Base-by-base conservation (phyloP, 2,888 invertebrate species). In the Hyposoter didymator region DNA sequence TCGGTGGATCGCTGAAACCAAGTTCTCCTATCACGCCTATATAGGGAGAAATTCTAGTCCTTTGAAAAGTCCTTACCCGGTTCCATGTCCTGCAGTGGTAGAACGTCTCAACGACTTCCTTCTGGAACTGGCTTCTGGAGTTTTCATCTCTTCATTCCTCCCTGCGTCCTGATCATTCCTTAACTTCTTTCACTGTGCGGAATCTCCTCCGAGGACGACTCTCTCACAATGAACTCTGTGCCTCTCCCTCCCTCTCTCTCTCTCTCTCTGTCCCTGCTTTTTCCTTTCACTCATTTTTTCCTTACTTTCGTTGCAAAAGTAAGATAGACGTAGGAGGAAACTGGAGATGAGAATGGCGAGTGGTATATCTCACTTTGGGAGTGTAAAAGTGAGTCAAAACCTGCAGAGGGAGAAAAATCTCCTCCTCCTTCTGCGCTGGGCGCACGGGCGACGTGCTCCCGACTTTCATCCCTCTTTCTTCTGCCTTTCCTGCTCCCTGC, bases 381-480 rank as follows among this genome's bases (percentile, higher is more conserved):
- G 67, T 59, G 59, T 22, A 59, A 59, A 78, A 78, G 19, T 66
- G 79, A 45, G 72, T 49, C 70, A 84, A 79, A 39, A 79, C 69
- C 69, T 55, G 47, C 5, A 43, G 10, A 78, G 67, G 22, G 28
- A 52, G 43, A 17, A 47, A 76, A 62, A 66, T 69, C 28, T 82
- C 64, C 35, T 17, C 19, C n/a, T 39, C 55, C 28, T 17, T 28
- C 14, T 39, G 43, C 28, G 43, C 28, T 59, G 2, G 45, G 43
- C 14, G 67, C 67, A 69, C 62, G 52, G 69, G 72, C 76, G 32
- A 73, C 84, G 82, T 69, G 81, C 80, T 70, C 55, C 67, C 59
- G 52, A 73, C 80, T 82, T 82, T 74, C 45, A 22, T 55, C 67
- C 64, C 14, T n/a, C 52, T 70, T 7, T 45, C 62, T 59, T n/a